Conservation (phyloP, 2,888 invertebrate genomes). For the Scotopteryx bipunctaria region DNA sequence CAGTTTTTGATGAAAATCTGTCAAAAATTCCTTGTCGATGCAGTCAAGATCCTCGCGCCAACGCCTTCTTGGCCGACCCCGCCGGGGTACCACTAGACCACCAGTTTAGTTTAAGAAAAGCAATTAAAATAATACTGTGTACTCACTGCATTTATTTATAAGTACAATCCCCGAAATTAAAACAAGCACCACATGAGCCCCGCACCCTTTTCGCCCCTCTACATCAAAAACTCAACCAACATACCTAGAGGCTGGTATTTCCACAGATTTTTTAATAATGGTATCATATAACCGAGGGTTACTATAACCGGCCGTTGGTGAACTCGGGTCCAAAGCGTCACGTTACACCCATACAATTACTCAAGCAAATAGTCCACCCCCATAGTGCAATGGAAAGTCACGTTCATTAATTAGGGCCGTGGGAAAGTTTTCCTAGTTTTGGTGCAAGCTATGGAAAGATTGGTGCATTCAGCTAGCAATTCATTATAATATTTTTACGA, state of each 20-base stretch:
- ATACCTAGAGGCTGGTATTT: background rate
- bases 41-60: too few species aligned
- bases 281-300: background rate
- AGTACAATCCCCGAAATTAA: constrained; percentile 30
- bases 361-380: constrained; percentile 43
- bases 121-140: constrained; percentile 15
- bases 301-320: background rate
- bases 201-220: constrained; percentile 17
- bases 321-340: constrained; percentile 30
- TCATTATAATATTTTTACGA: too few species aligned
- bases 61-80: too few species aligned
- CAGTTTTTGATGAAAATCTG: too few species aligned
- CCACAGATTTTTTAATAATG: background rate
- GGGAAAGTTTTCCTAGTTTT: constrained; percentile 48
- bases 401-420: constrained; percentile 73
- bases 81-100: too few species aligned
- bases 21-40: too few species aligned
- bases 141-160: constrained; percentile 12
- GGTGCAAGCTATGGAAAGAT: background rate
- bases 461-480: background rate
- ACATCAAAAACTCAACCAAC: background rate
- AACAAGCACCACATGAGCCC: constrained; percentile 37
- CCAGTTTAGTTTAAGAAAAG: constrained; percentile 3
- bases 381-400: constrained; percentile 66
- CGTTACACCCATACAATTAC: constrained; percentile 45